These are phyloP conservation scores for Atta colombica DNA, from an alignment of 1,140 invertebrate species.

Conservation along the genomic window DNA sequence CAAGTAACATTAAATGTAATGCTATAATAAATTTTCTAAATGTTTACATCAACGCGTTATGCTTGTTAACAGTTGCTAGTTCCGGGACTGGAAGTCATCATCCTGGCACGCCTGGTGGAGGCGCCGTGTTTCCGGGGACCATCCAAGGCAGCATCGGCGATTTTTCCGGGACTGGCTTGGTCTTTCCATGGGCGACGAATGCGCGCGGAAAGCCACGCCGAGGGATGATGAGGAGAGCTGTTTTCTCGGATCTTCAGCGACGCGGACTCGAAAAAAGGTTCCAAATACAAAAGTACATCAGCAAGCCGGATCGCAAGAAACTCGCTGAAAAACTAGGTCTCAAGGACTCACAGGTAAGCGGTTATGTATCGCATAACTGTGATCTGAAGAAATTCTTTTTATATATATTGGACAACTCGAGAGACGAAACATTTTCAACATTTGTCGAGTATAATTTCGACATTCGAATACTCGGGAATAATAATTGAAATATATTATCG, in stretches of 20 bases:
- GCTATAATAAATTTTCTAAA: background rate
- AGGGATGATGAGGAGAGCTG: conserved; percentile 97
- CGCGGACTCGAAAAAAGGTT: conserved; percentile 98
- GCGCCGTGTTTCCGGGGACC: conserved; percentile 88
- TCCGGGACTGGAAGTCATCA: conserved; percentile 82
- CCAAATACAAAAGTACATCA: conserved; percentile 99
- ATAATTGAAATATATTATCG: conserved; percentile 11
- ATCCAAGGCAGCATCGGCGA: conserved; percentile 82
- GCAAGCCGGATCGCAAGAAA: conserved; percentile 98
- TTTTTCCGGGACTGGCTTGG: conserved; percentile 81
- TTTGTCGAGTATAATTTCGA: conserved; percentile 6
- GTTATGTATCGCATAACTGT: background rate
- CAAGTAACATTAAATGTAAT: background rate
- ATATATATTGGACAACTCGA: too few species aligned
- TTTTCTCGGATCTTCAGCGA: conserved; percentile 96
- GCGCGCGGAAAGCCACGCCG: conserved; percentile 93
- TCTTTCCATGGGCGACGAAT: conserved; percentile 94
- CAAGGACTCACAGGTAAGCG: conserved; percentile 96
- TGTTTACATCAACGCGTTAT: background rate
- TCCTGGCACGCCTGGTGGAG: conserved; percentile 85
- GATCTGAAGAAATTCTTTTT: background rate
- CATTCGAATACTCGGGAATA: background rate
- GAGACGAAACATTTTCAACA: background rate
- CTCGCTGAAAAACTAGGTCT: conserved; percentile 97
- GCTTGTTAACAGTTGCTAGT: conserved; percentile 63